Base-by-base conservation (phyloP, 2,797 vertebrate genomes). In the Linurgus olivaceus region DNA sequence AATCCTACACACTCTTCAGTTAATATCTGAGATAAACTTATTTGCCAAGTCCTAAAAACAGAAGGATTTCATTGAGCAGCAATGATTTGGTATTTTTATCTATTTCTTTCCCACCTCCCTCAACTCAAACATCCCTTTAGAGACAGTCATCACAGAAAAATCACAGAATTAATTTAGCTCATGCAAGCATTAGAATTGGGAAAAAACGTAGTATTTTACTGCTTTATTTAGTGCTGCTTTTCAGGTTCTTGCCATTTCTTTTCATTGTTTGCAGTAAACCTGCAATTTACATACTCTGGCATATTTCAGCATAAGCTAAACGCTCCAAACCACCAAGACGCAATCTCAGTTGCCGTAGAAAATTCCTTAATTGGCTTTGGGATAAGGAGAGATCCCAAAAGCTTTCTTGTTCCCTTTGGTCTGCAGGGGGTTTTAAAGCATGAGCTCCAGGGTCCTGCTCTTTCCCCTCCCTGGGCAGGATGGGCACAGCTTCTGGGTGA, bases 341-440 rank as follows among this genome's bases (percentile, higher is more conserved):
- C 44, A 70, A 50, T 29, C 47, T 62, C 44, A 38, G 35, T 5
- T 0, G 0, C n/a, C 7, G 0, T 2, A 78, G 37, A 78, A 48
- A 62, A 84, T 59, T 75, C 85, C 8, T 2, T 52, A 13, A 48
- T 17, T 62, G 48, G 28, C 58, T 86, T 88, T 67, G 70, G 70
- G 73, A n/a, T 40, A 17, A 54, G 44, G 52, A 62, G 51, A 59
- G 33, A 44, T 5, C 33, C 54, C 63, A 11, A 80, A 52, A 86
- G 31, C 50, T 91, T 45, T 59, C 55, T 21, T 54, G 8, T 72
- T 77, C 35, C 42, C 62, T 19, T 51, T 4, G 11, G 12, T 66
- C 65, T 70, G 5, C 79, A 21, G 44, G 3, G 11, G 25, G 31
- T 23, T 88, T 74, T 44, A 31, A 44, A 79, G 40, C 18, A 10